phyloP scores from a whole-genome alignment of 2,797 vertebrate genomes.

The Periparus ater region DNA sequence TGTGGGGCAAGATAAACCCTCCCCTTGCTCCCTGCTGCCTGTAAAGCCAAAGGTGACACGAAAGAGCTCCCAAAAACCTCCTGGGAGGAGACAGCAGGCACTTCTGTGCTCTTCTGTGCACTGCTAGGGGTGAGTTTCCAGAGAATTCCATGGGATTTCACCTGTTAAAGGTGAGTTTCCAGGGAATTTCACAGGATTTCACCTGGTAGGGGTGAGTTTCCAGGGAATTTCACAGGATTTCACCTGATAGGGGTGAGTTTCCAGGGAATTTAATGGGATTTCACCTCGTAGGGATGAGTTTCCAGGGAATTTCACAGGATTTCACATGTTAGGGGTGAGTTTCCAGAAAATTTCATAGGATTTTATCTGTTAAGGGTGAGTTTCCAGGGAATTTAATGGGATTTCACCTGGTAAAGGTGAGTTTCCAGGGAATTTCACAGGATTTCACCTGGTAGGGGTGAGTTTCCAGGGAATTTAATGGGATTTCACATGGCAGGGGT shows the following conservation, averaged over 20 bases:
- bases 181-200: not conserved
- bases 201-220: not conserved
- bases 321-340: too few relatives aligned
- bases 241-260: too few relatives aligned
- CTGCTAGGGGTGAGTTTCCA: not conserved
- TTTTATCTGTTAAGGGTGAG: not conserved
- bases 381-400: not conserved
- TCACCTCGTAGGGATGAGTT: not conserved
- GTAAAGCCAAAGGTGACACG: not conserved
- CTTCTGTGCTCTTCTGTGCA: fast-evolving
- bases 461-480: not conserved
- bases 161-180: too few relatives aligned
- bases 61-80: not conserved
- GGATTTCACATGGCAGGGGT: too few relatives aligned
- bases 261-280: not conserved
- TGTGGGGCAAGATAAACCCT: not conserved
- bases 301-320: too few relatives aligned
- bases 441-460: too few relatives aligned
- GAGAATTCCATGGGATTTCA: not conserved
- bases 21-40: not conserved
- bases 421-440: not conserved
- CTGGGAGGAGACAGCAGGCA: not conserved
- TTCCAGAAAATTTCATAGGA: too few relatives aligned
- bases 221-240: too few relatives aligned
- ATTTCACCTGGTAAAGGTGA: too few relatives aligned